Evolutionary conservation across 2,797 vertebrate species (phyloP).

Genomic region (Myotis daubentonii): DNA sequence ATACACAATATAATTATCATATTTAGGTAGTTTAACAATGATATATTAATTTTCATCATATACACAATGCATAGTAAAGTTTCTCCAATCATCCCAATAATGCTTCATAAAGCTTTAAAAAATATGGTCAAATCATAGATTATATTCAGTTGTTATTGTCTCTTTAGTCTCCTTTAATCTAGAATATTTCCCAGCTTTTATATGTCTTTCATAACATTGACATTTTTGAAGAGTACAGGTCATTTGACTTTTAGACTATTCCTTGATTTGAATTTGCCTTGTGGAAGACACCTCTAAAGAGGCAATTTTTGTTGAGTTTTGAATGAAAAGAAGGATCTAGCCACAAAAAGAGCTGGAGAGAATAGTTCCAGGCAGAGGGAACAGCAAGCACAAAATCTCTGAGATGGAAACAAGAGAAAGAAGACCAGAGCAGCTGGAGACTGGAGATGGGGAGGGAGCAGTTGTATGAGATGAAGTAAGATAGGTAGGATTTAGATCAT

Average conservation of each 20-base stretch:
- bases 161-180: conserved; percentile 35
- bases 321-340: background rate
- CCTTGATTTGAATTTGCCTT: conserved; percentile 36
- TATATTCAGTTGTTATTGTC: background rate
- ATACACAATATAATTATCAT: background rate
- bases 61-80: background rate
- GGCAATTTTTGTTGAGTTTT: conserved; percentile 16
- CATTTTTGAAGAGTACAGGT: conserved; percentile 6
- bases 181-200: conserved; percentile 4
- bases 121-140: conserved; percentile 13
- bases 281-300: conserved; percentile 9
- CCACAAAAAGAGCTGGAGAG: conserved; percentile 12
- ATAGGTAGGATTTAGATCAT: background rate
- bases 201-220: conserved; percentile 29
- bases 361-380: conserved; percentile 20
- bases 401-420: background rate
- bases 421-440: background rate
- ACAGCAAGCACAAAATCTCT: conserved; percentile 9
- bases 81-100: conserved; percentile 20
- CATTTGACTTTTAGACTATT: conserved; percentile 29
- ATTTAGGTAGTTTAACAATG: conserved; percentile 5
- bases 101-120: background rate
- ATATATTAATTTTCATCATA: conserved; percentile 23
- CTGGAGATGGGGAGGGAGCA: background rate
- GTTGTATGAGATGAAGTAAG: background rate